Conservation (phyloP, 2,888 invertebrate genomes). For the Agrochola litura region DNA sequence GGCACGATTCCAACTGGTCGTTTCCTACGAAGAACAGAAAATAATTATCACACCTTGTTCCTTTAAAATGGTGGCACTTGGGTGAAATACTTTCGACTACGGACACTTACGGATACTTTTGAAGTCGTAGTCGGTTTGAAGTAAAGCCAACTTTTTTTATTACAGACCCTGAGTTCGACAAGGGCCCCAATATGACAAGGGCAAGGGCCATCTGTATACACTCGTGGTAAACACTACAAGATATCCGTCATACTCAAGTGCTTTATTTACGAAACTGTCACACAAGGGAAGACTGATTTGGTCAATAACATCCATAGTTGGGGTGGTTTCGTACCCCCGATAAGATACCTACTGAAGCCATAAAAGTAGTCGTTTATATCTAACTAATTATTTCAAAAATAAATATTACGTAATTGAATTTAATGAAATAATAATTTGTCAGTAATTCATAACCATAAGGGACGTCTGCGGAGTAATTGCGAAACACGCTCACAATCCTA, state of each 20-base stretch:
- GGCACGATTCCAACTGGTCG: too few relatives aligned
- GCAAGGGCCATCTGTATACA: conserved; percentile 12
- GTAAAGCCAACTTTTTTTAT: neutral
- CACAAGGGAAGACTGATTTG: conserved; percentile 3
- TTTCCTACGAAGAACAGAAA: too few relatives aligned
- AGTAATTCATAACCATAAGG: too few relatives aligned
- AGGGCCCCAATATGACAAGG: conserved; percentile 17
- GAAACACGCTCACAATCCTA: too few relatives aligned
- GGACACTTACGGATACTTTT: neutral
- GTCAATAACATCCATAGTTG: conserved; percentile 21
- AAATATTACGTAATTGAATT: neutral
- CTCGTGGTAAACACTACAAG: conserved; percentile 11
- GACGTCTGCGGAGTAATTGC: too few relatives aligned
- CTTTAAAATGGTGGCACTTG: neutral
- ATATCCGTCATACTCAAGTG: conserved; percentile 19
- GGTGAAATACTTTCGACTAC: neutral
- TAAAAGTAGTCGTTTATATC: neutral
- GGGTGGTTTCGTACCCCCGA: neutral
- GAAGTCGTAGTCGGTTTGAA: neutral
- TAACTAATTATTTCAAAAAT: neutral
- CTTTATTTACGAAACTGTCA: conserved; percentile 14
- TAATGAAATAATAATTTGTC: neutral
- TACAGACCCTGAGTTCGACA: neutral
- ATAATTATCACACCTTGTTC: neutral
- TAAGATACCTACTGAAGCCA: neutral